A percentile compares a stretch with the other conserved stretches of the same genome.
Evolutionary conservation across 2,113 vertebrate species (phyloP).

Genomic region (Probosciger aterrimus): DNA sequence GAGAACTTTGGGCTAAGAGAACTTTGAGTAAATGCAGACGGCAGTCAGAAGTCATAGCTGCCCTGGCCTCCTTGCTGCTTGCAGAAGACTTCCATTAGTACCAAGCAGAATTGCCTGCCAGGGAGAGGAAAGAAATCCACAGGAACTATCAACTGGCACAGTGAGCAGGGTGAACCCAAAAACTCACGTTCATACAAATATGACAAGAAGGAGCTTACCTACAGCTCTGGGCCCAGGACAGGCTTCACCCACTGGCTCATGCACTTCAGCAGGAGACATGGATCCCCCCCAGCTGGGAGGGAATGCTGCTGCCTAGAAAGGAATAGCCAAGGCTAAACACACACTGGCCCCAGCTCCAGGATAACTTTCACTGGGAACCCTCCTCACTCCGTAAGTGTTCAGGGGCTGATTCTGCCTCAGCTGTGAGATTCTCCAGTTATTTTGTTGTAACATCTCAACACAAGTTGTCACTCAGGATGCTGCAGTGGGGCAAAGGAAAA

Average conservation of each 20-base stretch:
- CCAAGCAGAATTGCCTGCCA: neutral
- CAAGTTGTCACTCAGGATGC: neutral
- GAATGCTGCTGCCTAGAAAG: neutral
- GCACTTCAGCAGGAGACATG: accelerated
- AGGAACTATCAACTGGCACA: neutral
- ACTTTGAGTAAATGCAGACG: neutral
- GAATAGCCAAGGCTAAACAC: neutral
- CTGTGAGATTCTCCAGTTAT: neutral
- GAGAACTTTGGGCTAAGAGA: neutral
- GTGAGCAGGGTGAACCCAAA: neutral
- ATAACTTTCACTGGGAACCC: neutral
- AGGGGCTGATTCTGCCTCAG: neutral
- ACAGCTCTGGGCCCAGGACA: neutral
- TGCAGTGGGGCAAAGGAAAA: neutral
- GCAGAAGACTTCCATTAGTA: neutral
- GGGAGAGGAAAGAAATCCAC: neutral
- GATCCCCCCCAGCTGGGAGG: neutral
- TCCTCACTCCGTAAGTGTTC: neutral
- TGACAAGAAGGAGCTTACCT: neutral
- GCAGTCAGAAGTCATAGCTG: neutral
- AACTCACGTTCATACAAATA: neutral
- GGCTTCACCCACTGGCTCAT: neutral
- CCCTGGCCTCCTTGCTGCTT: neutral
- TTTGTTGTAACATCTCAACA: neutral
- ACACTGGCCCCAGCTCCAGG: neutral